These are phyloP conservation scores for Drosophila subsilvestris DNA, from an alignment of 2,888 invertebrate species.

Conservation along the genomic window DNA sequence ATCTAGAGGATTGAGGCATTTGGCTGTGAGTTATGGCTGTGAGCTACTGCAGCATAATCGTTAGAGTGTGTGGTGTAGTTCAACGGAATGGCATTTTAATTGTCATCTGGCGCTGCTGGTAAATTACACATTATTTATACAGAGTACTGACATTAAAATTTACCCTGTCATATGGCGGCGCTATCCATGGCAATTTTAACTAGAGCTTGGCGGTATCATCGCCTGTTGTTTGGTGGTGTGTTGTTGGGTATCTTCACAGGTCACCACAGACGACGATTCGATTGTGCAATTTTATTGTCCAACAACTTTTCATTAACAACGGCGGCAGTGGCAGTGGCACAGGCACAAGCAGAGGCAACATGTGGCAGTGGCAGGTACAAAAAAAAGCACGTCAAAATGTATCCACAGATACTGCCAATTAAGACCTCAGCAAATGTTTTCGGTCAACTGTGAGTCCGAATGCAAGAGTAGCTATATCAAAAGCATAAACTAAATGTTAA, in stretches of 20 bases:
- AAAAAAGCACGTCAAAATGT: conserved; percentile 39
- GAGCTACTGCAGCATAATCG: conserved; percentile 34
- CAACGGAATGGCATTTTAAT: conserved; percentile 57
- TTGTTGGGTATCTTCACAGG: conserved; percentile 32
- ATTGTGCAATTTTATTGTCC: conserved; percentile 75
- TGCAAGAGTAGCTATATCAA: conserved; percentile 31
- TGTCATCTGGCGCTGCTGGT: conserved; percentile 44
- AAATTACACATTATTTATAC: conserved; percentile 59
- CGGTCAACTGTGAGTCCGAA: conserved; percentile 20
- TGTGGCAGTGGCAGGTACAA: conserved; percentile 13
- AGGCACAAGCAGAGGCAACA: conserved; percentile 17
- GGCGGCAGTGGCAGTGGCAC: conserved; percentile 8
- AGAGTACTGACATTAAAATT: conserved; percentile 41
- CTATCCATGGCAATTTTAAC: conserved; percentile 28
- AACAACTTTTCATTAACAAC: conserved; percentile 69
- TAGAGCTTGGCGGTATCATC: conserved; percentile 33
- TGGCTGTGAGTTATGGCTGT: conserved; percentile 1
- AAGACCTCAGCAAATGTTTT: conserved; percentile 64
- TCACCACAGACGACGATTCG: conserved; percentile 32
- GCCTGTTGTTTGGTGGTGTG: conserved; percentile 1
- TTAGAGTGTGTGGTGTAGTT: conserved; percentile 11
- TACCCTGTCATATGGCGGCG: conserved; percentile 44
- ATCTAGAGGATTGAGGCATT: conserved; percentile 12
- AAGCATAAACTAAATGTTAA: conserved; percentile 73
- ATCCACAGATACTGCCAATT: conserved; percentile 63